phyloP scores from a whole-genome alignment of 1,140 invertebrate genomes.

The Saccostrea glomerata region DNA sequence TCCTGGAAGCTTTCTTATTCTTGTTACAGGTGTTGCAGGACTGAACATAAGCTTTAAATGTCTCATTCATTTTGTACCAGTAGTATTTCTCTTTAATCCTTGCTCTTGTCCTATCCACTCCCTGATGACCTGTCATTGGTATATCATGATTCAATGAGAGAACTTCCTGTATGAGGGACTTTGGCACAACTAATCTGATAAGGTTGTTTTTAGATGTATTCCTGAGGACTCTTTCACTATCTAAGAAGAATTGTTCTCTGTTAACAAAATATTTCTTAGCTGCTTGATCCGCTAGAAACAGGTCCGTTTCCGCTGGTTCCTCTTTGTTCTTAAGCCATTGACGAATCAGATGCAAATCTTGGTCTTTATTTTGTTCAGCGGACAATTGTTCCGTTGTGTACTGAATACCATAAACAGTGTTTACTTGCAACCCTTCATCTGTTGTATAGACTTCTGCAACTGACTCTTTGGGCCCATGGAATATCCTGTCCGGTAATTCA shows the following conservation, averaged over 20 bases:
- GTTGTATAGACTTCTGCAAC: not conserved
- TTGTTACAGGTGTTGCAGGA: conserved; percentile 47
- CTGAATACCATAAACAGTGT: conserved; percentile 39
- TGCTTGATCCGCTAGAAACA: conserved; percentile 39
- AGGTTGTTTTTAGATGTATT: conserved; percentile 14
- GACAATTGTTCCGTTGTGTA: conserved; percentile 39
- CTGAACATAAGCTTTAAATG: conserved; percentile 39
- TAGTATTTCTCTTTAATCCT: conserved; percentile 47
- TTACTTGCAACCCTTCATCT: not conserved
- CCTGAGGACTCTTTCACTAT: conserved; percentile 17
- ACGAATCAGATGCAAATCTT: conserved; percentile 41
- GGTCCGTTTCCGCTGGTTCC: conserved; percentile 39
- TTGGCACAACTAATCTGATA: conserved; percentile 38
- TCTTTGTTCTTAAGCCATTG: conserved; percentile 30
- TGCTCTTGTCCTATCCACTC: conserved; percentile 40
- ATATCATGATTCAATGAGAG: conserved; percentile 45
- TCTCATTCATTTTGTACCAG: conserved; percentile 45
- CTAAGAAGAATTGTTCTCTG: conserved; percentile 47
- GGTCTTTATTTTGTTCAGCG: conserved; percentile 44
- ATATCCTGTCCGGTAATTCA: not conserved
- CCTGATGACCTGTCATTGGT: conserved; percentile 41
- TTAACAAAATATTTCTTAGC: conserved; percentile 46
- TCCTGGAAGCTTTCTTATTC: conserved; percentile 49
- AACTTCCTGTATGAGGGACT: not conserved
- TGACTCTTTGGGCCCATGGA: not conserved